Conservation (phyloP, 2,888 invertebrate genomes). For the Melanophora roralis region DNA sequence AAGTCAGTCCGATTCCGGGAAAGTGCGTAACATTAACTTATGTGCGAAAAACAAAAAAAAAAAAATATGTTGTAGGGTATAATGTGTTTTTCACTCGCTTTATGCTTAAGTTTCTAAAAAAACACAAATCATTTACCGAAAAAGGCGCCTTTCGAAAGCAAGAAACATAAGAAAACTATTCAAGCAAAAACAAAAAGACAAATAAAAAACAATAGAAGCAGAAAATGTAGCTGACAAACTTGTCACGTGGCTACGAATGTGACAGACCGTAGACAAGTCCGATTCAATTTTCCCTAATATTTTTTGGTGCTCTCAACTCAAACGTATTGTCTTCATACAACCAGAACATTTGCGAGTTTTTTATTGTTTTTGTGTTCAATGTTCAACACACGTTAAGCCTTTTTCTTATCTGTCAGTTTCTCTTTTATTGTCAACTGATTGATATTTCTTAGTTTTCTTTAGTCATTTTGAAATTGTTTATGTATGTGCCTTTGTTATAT, state of each 20-base stretch:
- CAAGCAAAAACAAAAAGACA: not conserved
- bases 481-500: too few relatives aligned
- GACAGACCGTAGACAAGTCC: conserved; percentile 61
- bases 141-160: conserved; percentile 24
- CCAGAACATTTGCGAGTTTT: conserved; percentile 38
- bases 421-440: conserved; percentile 52
- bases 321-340: conserved; percentile 26
- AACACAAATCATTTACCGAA: too few relatives aligned
- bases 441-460: conserved; percentile 56
- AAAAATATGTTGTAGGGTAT: too few relatives aligned
- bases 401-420: not conserved
- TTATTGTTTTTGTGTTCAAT: conserved; percentile 33
- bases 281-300: conserved; percentile 45
- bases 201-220: conserved; percentile 21
- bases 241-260: conserved; percentile 61
- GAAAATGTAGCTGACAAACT: conserved; percentile 57
- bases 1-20: too few relatives aligned
- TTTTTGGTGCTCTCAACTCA: not conserved
- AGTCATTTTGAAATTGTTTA: conserved; percentile 28
- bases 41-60: too few relatives aligned
- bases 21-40: too few relatives aligned
- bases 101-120: too few relatives aligned
- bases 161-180: conserved; percentile 1
- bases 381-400: not conserved
- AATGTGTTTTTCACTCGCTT: too few relatives aligned